Evolutionary conservation across 2,113 vertebrate genomes (phyloP), one percentile per base, ranked within the genome.

Genomic region (Numida meleagris): DNA sequence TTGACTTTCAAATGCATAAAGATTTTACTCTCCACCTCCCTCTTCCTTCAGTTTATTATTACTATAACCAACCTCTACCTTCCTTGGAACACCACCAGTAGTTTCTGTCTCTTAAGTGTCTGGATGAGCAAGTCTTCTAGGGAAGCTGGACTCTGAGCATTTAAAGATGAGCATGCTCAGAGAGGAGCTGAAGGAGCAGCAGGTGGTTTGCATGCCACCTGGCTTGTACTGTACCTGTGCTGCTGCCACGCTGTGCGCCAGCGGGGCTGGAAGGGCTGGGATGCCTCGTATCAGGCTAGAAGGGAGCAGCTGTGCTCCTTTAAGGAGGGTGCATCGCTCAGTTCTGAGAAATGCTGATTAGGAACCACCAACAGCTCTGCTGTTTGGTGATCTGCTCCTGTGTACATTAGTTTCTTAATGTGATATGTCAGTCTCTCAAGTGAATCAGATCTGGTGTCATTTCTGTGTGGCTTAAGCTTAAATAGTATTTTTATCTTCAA

Each of bases 181-280:
- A 25, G 43, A 33, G 36, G 11, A 67, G 42, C 27, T 12, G 46
- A 23, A 75, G 48, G 48, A 71, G 61, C 68, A 43, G 42, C 42
- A 43, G 36, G 40, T 61, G 31, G 7, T 42, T 53, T 1, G 0
- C 0, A 1, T 33, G 29, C 58, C 34, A 15, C 40, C 16, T 1
- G 23, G 31, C 25, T 34, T 12, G 12, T 40, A 36, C 31, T 24
- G 14, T 31, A 1, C 10, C 43, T 34, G 29, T 68, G 36, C 46
- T 0, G 0, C 36, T 53, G 31, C 36, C 5, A 5, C 1, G 0
- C 12, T 12, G 40, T 0, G 3, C 20, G 17, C 46, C 0, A 0
- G 29, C n/a, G 51, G 14, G 57, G 51, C 57, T 78, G 75, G 18
- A 29, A 46, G n/a, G n/a, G 43, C 34, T 50, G 48, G 48, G 25